phyloP scores from a whole-genome alignment of 2,113 vertebrate species.

The Forbesichthys papilliferus region DNA sequence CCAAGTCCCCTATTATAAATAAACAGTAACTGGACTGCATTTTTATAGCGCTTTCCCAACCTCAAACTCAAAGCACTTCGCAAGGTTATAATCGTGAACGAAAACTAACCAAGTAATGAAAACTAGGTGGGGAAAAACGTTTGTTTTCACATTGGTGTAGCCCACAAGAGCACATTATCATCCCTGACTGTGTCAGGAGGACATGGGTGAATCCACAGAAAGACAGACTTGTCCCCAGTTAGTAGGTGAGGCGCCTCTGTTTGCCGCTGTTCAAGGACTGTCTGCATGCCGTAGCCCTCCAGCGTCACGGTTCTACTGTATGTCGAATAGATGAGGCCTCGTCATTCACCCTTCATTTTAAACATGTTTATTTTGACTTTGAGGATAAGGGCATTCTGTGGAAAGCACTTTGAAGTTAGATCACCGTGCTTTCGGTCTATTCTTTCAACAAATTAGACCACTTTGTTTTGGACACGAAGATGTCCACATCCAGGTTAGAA shows the following conservation, averaged over 20 bases:
- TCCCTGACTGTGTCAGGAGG: background rate
- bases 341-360: background rate
- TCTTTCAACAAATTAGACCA: too few relatives aligned
- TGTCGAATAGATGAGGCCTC: too few relatives aligned
- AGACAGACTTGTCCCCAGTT: background rate
- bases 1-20: constrained; percentile 10
- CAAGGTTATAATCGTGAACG: too few relatives aligned
- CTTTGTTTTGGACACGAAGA: too few relatives aligned
- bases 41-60: too few relatives aligned
- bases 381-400: background rate
- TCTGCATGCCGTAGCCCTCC: background rate
- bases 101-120: too few relatives aligned
- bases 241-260: too few relatives aligned
- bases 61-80: too few relatives aligned
- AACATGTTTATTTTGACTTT: background rate
- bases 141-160: constrained; percentile 10
- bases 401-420: too few relatives aligned
- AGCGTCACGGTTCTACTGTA: background rate
- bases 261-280: background rate
- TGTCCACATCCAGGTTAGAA: too few relatives aligned
- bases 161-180: constrained; percentile 11
- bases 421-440: too few relatives aligned
- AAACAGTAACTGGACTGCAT: background rate
- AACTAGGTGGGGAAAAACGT: background rate
- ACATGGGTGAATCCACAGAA: constrained; percentile 43